Base-by-base conservation (phyloP, 2,113 vertebrate species). In the Pelmatolapia mariae region DNA sequence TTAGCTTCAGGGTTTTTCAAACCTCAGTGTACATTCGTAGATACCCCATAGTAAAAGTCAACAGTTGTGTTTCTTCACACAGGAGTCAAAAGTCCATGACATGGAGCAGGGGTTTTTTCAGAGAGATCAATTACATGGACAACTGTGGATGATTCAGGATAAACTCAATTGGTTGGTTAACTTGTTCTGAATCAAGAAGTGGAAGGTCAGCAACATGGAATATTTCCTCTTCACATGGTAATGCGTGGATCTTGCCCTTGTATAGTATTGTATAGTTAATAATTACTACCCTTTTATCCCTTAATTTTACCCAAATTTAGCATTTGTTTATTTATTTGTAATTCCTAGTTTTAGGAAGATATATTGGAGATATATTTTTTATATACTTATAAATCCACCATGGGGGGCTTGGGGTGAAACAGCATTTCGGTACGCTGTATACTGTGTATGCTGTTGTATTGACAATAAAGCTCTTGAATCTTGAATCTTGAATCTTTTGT, bases 161-260 rank as follows among this genome's bases (percentile, higher is more conserved):
- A 93, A 94, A 91, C 84, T 31, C 84, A 93, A 86, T 92, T 89
- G 92, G 87, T 92, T 93, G 90, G 40, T 29, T 91, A 81, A 85
- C 87, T 86, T 89, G 90, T 93, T 94, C 10, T 91, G 82, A 66
- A 93, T 90, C 86, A 81, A 90, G 88, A 91, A 86, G 84, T 83
- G 80, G 40, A 88, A 86, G 68, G 80, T 86, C 66, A 87, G 83
- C 54, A 29, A 90, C 82, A 89, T 89, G n/a, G 63, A 94, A 92
- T 82, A 91, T 86, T 94, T 93, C 88, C 93, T 91, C 71, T 87
- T 87, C 56, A 52, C 68, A 79, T 88, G 88, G 83, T 71, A 80
- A 88, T 82, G 85, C 43, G 73, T 73, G 52, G 79, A 81, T 92
- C 80, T 93, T 7, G 8, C 81, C 61, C 59, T 63, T 63, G 59